Evolutionary conservation across 2,888 invertebrate genomes (phyloP).

Genomic region (Drosophila paramelanica): DNA sequence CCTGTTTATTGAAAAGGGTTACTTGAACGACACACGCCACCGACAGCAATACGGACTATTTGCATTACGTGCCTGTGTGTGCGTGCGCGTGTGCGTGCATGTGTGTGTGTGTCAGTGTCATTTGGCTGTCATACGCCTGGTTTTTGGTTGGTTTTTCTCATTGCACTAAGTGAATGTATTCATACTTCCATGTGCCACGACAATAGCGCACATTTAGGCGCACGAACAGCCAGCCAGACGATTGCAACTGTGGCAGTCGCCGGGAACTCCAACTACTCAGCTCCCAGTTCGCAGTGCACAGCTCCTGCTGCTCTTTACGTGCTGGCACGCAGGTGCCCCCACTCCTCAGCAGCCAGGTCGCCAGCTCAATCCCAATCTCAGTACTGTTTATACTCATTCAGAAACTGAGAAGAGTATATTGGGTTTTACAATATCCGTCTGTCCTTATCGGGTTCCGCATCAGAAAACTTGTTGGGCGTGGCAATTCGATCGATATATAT

Average conservation of each 20-base stretch:
- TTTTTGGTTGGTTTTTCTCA: conserved; percentile 51
- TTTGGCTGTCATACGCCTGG: conserved; percentile 44
- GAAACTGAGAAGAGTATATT: too few species aligned
- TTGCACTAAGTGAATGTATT: conserved; percentile 72
- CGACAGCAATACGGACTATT: conserved; percentile 49
- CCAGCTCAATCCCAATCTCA: neutral
- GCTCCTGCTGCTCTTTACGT: conserved; percentile 6
- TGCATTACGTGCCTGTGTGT: conserved; percentile 26
- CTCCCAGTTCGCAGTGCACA: neutral
- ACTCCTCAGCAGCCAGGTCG: neutral
- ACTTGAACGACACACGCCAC: conserved; percentile 73
- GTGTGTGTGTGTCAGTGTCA: conserved; percentile 30
- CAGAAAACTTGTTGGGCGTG: too few species aligned
- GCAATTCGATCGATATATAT: too few species aligned
- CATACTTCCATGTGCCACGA: conserved; percentile 48
- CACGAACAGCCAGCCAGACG: conserved; percentile 42
- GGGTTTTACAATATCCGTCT: too few species aligned
- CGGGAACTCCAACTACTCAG: neutral
- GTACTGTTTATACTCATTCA: neutral
- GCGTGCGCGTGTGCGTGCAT: neutral
- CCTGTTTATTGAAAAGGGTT: conserved; percentile 70
- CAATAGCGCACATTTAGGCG: conserved; percentile 77
- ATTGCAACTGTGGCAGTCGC: conserved; percentile 23
- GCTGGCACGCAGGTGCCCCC: conserved; percentile 28
- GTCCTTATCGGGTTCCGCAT: too few species aligned